Evolutionary conservation across 35 echinoderm and acorn worm species (phyloP).

Genomic region (Anneissia japonica): DNA sequence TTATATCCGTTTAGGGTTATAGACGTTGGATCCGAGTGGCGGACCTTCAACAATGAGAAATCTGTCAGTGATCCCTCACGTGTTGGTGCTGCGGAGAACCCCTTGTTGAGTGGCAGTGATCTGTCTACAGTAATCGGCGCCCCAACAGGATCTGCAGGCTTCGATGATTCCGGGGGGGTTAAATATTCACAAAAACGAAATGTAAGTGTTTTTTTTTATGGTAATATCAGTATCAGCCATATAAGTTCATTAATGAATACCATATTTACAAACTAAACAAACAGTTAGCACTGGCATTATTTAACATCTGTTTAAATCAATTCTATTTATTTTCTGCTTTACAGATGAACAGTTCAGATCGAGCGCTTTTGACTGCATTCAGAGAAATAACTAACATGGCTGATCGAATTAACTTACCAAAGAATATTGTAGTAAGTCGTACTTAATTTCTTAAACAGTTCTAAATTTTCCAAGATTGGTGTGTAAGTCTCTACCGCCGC

Average conservation of each 20-base stretch:
- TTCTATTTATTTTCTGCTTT: too few relatives aligned
- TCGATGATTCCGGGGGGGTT: constrained; percentile 21
- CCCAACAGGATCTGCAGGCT: constrained; percentile 46
- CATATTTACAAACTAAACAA: too few relatives aligned
- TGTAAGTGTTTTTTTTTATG: not conserved
- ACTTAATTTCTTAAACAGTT: not conserved
- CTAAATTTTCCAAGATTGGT: too few relatives aligned
- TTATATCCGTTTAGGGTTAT: constrained; percentile 85
- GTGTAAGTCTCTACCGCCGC: too few relatives aligned
- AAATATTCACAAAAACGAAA: constrained; percentile 52
- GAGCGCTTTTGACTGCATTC: constrained; percentile 82
- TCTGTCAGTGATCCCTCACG: constrained; percentile 68
- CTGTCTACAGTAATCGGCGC: constrained; percentile 78
- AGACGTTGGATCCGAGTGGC: constrained; percentile 97
- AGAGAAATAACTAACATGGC: constrained; percentile 83
- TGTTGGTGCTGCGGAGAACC: constrained; percentile 94
- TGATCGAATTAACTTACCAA: constrained; percentile 97
- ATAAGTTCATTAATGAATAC: too few relatives aligned
- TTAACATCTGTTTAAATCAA: too few relatives aligned
- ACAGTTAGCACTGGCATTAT: too few relatives aligned
- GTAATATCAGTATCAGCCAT: not conserved
- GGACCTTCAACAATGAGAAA: constrained; percentile 98
- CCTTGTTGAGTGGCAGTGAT: constrained; percentile 71
- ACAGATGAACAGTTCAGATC: constrained; percentile 75
- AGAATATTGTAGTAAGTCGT: constrained; percentile 80